Evolutionary conservation across 2,888 invertebrate species (phyloP), one percentile per base, ranked within the genome.

Genomic region (Epistrophe eligans): DNA sequence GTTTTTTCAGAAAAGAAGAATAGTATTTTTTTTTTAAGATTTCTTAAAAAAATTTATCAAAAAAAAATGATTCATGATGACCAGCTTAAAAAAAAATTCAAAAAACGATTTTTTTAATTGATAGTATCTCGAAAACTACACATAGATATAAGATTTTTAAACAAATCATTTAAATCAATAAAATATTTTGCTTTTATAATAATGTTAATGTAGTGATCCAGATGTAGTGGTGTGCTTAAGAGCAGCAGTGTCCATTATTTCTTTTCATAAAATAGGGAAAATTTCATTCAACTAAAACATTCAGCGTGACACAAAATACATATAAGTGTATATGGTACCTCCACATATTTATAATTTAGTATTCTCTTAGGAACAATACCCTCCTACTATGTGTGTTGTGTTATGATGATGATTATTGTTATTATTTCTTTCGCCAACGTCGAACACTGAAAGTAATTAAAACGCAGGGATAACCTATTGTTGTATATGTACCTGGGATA

Each of bases 401-500:
- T n/a, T n/a, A n/a, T n/a, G n/a, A 35, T 58, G 11, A 55, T 15
- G 32, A 32, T 57, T 32, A 66, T 66, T 50, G 17, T 50, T 66
- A 32, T 45, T 66, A 48, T 66, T 67, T 38, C 50, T 50, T 38
- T 40, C 38, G 40, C 24, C 13, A 35, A n/a, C 35, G 13, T 67
- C 67, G 50, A 70, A 70, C 55, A 55, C 38, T 35, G 55, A 40
- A 40, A 70, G 52, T 70, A 70, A 70, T 52, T 70, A 70, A 55
- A 70, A 55, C 10, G 38, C 40, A 43, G 11, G 70, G 11, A 70
- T 70, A 52, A 28, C n/a, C 40, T 40, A 55, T 70, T 70, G 52
- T 55, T 55, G 6, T 6, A 35, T 7, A 38, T 15, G 6, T 17
- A 43, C 17, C 50, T 17, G 32, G 7, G 67, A 9, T 17, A 70